Conservation (phyloP, 2,888 invertebrate genomes). For the Amiota communis region DNA sequence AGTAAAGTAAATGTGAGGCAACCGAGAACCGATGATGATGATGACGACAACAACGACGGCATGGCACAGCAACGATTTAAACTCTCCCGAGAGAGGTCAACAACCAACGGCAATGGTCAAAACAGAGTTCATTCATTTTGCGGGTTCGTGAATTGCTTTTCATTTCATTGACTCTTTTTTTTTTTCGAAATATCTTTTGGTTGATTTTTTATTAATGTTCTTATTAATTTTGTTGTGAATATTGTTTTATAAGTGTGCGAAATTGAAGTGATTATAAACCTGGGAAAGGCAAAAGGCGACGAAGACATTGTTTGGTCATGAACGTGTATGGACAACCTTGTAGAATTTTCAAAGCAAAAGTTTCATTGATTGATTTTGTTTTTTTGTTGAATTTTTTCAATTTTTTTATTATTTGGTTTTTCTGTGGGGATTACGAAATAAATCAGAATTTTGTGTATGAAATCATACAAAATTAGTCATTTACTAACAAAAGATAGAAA, state of each 20-base stretch:
- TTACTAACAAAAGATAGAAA: neutral
- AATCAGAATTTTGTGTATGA: neutral
- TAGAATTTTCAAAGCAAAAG: slow-evolving; percentile 14
- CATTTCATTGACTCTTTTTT: slow-evolving; percentile 1
- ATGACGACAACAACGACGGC: neutral
- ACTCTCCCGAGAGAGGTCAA: slow-evolving; percentile 57
- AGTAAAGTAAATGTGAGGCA: neutral
- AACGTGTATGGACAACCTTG: neutral
- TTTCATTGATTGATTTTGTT: slow-evolving; percentile 6
- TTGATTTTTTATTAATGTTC: slow-evolving; percentile 9
- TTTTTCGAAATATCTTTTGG: neutral
- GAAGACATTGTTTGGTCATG: neutral
- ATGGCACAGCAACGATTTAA: neutral
- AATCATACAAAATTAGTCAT: slow-evolving; percentile 17
- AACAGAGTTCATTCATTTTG: slow-evolving; percentile 57
- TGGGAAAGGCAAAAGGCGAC: neutral
- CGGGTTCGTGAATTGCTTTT: slow-evolving; percentile 6
- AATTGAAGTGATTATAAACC: neutral
- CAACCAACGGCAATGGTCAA: slow-evolving; percentile 64
- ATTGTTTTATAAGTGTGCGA: neutral
- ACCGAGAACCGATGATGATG: neutral
- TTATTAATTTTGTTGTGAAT: neutral
- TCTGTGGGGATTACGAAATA: slow-evolving; percentile 19
- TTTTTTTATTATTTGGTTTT: neutral
- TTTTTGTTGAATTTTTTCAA: neutral